Base-by-base conservation (phyloP, 2,888 invertebrate genomes). In the Frankliniella intonsa region DNA sequence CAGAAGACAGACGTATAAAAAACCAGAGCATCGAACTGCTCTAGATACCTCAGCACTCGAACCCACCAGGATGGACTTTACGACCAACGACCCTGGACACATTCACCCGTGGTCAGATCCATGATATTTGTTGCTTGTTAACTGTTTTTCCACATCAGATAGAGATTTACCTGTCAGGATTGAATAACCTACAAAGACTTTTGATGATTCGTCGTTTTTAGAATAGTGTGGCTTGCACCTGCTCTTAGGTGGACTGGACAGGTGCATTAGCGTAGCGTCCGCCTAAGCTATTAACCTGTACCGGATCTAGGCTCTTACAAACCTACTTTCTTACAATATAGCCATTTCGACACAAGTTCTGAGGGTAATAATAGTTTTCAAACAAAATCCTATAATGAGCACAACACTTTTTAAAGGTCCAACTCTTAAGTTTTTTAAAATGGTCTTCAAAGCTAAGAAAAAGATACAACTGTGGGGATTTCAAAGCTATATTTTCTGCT, bases 31-130 rank as follows among this genome's bases (percentile, higher is more conserved):
- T 22, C 69, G 22, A 76, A 76, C 22, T 76, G 69, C 69, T 76
- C 69, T 25, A 76, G 69, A 76, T 76, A 76, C 25, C 62, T 62
- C 62, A 11, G 62, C n/a, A 17, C 62, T 7, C 62, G 17, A n/a
- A 17, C 62, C 62, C 25, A 55, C 14, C 55, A 55, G 55, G 55
- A 55, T 55, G 55, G 14, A 55, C 55, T 19, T 55, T 19, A 55
- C 69, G 69, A 76, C 69, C 69, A 76, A 25, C 69, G 69, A 76
- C 69, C 69, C 69, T 76, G 69, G 69, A 76, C 69, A 25, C 69
- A 25, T 76, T 76, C 25, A 76, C 69, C 69, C 25, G 69, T 76
- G 69, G 69, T 22, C 69, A 76, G 22, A 22, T 0, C 22, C 25
- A 8, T 8, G 69, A 10, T 76, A 76, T 76, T 25, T 76, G 12